Evolutionary conservation across 2,113 vertebrate genomes (phyloP).

Genomic region (Cygnus buccinator): DNA sequence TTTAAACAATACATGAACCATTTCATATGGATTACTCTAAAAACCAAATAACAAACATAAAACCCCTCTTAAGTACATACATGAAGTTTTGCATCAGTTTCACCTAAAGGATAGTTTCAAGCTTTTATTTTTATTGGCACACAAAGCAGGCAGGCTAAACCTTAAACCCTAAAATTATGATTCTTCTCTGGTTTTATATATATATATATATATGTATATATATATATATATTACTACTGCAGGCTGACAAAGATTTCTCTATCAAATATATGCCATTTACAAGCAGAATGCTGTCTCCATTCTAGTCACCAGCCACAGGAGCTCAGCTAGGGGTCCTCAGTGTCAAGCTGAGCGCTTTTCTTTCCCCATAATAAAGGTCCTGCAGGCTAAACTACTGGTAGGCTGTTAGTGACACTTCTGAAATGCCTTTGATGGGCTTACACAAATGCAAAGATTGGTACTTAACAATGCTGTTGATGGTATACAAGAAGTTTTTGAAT

Average conservation of each 20-base stretch:
- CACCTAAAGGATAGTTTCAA: background rate
- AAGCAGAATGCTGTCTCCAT: background rate
- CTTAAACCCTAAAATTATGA: background rate
- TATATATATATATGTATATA: background rate
- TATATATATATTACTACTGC: background rate
- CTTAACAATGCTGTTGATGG: background rate
- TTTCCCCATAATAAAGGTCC: background rate
- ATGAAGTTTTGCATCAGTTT: background rate
- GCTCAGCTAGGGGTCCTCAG: background rate
- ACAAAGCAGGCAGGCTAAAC: background rate
- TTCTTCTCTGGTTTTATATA: background rate
- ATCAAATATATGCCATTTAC: background rate
- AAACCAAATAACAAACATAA: background rate
- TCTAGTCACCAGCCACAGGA: background rate
- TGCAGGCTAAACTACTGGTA: background rate
- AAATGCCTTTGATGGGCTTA: conserved; percentile 1
- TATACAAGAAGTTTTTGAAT: background rate
- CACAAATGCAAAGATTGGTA: background rate
- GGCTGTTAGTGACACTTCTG: background rate
- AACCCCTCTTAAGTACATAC: accelerated
- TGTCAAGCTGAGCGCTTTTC: background rate
- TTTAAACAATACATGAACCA: background rate
- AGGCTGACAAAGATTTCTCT: background rate
- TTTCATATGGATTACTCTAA: background rate
- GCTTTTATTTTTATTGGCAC: background rate